phyloP scores from a whole-genome alignment of 30 jellyfish, hydroid and myxozoan species.

The Chrysaora quinquecirrha region DNA sequence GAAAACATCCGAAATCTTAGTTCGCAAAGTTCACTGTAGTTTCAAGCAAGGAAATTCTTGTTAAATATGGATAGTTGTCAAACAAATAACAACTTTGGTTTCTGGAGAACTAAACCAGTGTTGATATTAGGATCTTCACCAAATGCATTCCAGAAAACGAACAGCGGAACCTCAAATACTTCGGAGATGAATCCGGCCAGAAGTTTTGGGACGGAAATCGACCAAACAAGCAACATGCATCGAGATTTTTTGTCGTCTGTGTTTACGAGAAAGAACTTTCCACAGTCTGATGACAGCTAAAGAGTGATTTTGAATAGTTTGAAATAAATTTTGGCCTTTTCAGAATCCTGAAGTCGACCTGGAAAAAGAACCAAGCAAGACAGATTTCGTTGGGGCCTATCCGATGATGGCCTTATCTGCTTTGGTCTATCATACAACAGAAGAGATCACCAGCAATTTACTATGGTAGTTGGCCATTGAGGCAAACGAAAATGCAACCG shows the following conservation, averaged over 20 bases:
- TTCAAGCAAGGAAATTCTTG: not conserved
- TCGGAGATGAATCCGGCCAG: not conserved
- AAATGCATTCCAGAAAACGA: slow-evolving; percentile 39
- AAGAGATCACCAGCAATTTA: too few species aligned
- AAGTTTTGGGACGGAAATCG: slow-evolving; percentile 1
- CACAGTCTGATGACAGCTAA: not conserved
- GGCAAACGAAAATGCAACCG: too few species aligned
- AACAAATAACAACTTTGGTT: slow-evolving; percentile 42
- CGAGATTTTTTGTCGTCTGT: not conserved
- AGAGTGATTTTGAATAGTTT: too few species aligned
- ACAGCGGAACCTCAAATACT: not conserved
- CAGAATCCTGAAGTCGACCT: not conserved
- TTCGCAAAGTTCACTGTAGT: too few species aligned
- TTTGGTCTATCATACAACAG: too few species aligned
- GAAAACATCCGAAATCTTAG: too few species aligned
- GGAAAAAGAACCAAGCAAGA: not conserved
- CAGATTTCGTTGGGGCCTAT: not conserved
- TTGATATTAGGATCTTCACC: slow-evolving; percentile 45
- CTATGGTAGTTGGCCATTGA: too few species aligned
- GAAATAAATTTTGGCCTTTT: too few species aligned
- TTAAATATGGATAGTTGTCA: slow-evolving; percentile 24
- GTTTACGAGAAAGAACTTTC: not conserved
- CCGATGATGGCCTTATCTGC: too few species aligned
- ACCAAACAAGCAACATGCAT: not conserved
- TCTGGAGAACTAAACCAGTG: slow-evolving; percentile 67